Evolutionary conservation across 1,140 invertebrate species (phyloP).

Genomic region (Drosophila elegans): DNA sequence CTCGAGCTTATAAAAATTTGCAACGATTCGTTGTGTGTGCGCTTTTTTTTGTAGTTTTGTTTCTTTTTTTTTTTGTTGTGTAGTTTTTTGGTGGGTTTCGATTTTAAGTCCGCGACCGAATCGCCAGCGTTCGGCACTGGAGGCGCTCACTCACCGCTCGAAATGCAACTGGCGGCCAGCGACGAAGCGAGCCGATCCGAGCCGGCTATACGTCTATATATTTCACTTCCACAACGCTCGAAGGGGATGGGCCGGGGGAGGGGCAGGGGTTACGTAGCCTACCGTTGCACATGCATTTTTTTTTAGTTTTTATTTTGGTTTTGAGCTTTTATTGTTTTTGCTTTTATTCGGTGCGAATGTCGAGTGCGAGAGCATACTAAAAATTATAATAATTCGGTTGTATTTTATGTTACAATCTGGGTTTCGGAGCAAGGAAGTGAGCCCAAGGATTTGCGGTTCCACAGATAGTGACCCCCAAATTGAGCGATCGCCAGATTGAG

Average conservation of each 20-base stretch:
- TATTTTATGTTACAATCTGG: too few species aligned
- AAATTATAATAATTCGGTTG: constrained; percentile 63
- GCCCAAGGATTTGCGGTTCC: background rate
- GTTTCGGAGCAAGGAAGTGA: background rate
- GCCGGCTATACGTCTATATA: constrained; percentile 46
- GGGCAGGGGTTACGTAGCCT: constrained; percentile 31
- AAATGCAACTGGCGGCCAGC: constrained; percentile 75
- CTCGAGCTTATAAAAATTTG: constrained; percentile 70
- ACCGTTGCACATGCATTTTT: constrained; percentile 83
- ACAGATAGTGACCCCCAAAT: constrained; percentile 3
- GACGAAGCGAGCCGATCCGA: constrained; percentile 47
- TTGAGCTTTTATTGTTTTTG: constrained; percentile 36
- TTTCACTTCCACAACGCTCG: constrained; percentile 19
- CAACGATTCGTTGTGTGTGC: constrained; percentile 22
- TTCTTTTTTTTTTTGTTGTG: constrained; percentile 15
- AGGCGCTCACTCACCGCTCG: constrained; percentile 80
- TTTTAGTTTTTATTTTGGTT: constrained; percentile 29
- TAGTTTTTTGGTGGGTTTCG: constrained; percentile 54
- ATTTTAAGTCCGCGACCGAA: constrained; percentile 59
- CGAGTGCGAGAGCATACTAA: constrained; percentile 58
- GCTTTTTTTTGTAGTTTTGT: background rate
- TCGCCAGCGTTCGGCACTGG: constrained; percentile 67
- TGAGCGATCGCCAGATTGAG: background rate
- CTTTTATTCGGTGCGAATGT: constrained; percentile 54
- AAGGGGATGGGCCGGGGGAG: background rate